Evolutionary conservation across 2,113 vertebrate species (phyloP).

Genomic region (Galemys pyrenaicus): DNA sequence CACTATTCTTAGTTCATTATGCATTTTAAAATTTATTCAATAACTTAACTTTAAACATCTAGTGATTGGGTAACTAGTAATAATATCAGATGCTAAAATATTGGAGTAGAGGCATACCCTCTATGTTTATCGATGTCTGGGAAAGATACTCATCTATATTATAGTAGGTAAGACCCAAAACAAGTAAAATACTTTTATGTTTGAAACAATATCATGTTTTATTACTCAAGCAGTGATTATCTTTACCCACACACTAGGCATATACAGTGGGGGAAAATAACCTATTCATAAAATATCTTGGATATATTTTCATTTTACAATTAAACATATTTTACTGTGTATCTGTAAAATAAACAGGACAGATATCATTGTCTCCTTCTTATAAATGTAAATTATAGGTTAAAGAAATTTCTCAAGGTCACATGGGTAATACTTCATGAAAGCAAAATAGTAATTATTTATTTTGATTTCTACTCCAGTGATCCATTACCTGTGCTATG

Average conservation of each 20-base stretch:
- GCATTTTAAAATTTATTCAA: neutral
- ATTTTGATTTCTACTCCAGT: conserved; percentile 42
- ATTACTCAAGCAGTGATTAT: neutral
- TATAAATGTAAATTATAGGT: neutral
- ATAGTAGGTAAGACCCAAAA: neutral
- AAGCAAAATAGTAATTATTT: conserved; percentile 27
- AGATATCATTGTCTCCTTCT: neutral
- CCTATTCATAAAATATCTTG: neutral
- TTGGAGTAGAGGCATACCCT: neutral
- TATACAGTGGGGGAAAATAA: neutral
- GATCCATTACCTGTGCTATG: neutral
- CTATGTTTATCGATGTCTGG: neutral
- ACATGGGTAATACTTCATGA: neutral
- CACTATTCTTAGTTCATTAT: neutral
- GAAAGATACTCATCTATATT: neutral
- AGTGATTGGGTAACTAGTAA: neutral
- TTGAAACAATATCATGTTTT: conserved; percentile 7
- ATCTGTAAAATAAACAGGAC: neutral
- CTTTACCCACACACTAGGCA: neutral
- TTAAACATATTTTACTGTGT: neutral
- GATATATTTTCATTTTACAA: neutral
- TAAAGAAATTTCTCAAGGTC: neutral
- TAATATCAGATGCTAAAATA: neutral
- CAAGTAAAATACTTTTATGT: neutral
- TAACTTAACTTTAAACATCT: neutral